These are phyloP conservation scores for Uromys caudimaculatus DNA, from an alignment of 2,797 vertebrate species.

Conservation along the genomic window DNA sequence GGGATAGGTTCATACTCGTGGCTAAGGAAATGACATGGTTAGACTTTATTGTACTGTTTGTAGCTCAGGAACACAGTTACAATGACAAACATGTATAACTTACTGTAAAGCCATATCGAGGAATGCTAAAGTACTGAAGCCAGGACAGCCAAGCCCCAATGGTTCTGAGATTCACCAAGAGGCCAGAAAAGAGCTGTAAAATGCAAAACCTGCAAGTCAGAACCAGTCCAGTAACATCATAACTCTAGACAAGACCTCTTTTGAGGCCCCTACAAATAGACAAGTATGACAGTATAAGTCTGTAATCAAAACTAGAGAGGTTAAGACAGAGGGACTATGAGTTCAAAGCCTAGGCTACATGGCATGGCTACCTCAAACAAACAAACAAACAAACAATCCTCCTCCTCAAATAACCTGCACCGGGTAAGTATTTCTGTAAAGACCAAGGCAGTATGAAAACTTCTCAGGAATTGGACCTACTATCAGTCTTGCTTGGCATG, in stretches of 20 bases:
- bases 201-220: not conserved
- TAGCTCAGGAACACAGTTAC: not conserved
- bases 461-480: not conserved
- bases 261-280: not conserved
- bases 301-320: not conserved
- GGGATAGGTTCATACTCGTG: not conserved
- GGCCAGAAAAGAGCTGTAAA: slow-evolving; percentile 87
- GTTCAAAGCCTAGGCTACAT: not conserved
- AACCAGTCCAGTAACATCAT: not conserved
- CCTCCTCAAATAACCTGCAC: not conserved
- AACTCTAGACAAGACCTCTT: not conserved
- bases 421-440: not conserved
- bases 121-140: slow-evolving; percentile 96
- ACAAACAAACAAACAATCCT: not conserved
- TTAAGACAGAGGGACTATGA: not conserved
- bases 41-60: not conserved
- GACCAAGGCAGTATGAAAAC: not conserved
- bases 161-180: slow-evolving; percentile 94
- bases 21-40: not conserved
- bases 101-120: slow-evolving; percentile 93
- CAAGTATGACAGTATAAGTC: not conserved
- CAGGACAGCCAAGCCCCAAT: slow-evolving; percentile 93
- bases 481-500: not conserved
- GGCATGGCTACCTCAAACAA: not conserved
- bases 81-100: slow-evolving; percentile 77